Evolutionary conservation across 2,797 vertebrate species (phyloP).

Genomic region (Gymnoscopelus braueri): DNA sequence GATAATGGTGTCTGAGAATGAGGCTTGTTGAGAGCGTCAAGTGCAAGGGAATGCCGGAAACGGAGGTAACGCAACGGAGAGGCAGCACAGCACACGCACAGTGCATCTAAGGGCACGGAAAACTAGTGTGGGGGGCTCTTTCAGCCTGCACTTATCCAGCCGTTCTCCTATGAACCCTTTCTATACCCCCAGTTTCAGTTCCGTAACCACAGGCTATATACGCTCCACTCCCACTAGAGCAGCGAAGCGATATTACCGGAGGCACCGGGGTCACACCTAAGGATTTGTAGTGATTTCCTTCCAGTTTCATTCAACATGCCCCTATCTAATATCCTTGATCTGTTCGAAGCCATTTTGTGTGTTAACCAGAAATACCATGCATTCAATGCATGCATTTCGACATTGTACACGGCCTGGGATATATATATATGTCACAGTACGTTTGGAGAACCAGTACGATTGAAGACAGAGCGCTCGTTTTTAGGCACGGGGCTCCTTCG

Average conservation of each 20-base stretch:
- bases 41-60: too few relatives aligned
- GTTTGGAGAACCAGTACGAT: too few relatives aligned
- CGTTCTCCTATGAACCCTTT: slow-evolving; percentile 28
- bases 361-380: slow-evolving; percentile 45
- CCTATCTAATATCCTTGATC: slow-evolving; percentile 22
- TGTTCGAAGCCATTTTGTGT: slow-evolving; percentile 20
- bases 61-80: neutral
- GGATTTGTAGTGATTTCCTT: slow-evolving; percentile 37
- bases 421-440: too few relatives aligned
- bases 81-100: neutral
- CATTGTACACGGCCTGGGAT: slow-evolving; percentile 16
- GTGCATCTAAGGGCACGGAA: slow-evolving; percentile 30
- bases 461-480: too few relatives aligned
- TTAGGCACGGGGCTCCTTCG: too few relatives aligned
- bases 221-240: slow-evolving; percentile 34
- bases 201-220: slow-evolving; percentile 23
- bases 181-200: slow-evolving; percentile 20
- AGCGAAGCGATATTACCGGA: slow-evolving; percentile 31
- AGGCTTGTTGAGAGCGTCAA: too few relatives aligned
- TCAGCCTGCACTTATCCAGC: slow-evolving; percentile 18
- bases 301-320: slow-evolving; percentile 4
- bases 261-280: slow-evolving; percentile 11
- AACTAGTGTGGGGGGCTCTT: slow-evolving; percentile 22
- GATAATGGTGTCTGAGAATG: too few relatives aligned
- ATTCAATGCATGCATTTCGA: slow-evolving; percentile 27